Evolutionary conservation across 2,113 vertebrate genomes (phyloP), one percentile per base, ranked within the genome.

Genomic region (Hystrix brachyura): DNA sequence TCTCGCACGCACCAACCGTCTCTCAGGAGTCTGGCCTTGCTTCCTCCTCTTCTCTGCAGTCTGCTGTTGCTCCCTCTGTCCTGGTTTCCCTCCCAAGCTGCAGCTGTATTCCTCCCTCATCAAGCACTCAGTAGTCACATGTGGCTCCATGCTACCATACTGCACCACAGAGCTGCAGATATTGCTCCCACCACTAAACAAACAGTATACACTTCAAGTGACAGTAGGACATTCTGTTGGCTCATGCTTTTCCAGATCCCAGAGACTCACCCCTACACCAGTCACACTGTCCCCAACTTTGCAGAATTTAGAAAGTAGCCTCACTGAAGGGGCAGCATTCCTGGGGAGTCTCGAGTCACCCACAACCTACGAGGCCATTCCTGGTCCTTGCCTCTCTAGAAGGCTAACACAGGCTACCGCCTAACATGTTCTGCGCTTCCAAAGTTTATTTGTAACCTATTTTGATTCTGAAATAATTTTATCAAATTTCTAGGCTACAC

Each of bases 381-480:
- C 65, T 60, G 55, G 23, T 48, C 27, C 46, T 81, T 18, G 1
- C 69, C 25, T 38, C 43, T 27, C 62, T 64, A 64, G 72, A 94
- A 85, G 38, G 74, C 32, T 57, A 7, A 82, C 14, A 25, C 12
- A 76, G 34, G 9, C 53, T 29, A 81, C 14, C 29, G 64, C 0
- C n/a, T 43, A 55, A 79, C 81, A 48, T 21, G 21, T 6, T 8
- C 53, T 86, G 32, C 34, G 18, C 11, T 84, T 89, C 23, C 32
- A 71, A 27, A 51, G 74, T 74, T 91, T 29, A 93, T 32, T 32
- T 87, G 11, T 80, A 89, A 89, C 5, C 19, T 67, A 27, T 57
- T 95, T 92, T 94, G 65, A 97, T 83, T 62, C 48, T 84, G 18
- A 94, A 92, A 81, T 25, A n/a, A 64, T 84, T 76, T 95, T 87